A percentile compares a stretch with the other conserved stretches of the same genome.
Conservation (phyloP, 2,113 vertebrate genomes). For the Cinclus mexicanus region DNA sequence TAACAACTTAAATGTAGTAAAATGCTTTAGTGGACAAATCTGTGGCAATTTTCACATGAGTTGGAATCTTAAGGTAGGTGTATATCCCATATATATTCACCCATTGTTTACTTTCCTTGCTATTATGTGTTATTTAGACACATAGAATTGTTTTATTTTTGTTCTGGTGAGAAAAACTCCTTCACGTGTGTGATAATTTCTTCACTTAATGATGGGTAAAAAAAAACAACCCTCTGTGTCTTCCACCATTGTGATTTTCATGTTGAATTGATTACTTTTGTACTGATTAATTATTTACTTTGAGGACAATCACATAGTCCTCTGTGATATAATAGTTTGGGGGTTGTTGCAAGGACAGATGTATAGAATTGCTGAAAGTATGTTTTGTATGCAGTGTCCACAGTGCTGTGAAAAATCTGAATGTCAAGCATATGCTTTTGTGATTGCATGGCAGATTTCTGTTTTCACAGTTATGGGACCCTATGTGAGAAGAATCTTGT, state of each 20-base stretch:
- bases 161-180: not conserved
- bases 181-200: not conserved
- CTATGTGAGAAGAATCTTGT: constrained; percentile 93
- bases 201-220: not conserved
- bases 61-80: not conserved
- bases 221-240: not conserved
- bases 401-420: not conserved
- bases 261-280: not conserved
- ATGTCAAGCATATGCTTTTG: not conserved
- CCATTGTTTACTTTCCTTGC: not conserved
- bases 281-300: not conserved
- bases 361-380: not conserved
- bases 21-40: not conserved
- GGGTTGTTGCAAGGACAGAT: not conserved
- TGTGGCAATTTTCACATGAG: not conserved
- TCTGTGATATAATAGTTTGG: not conserved
- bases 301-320: not conserved
- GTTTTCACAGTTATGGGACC: constrained; percentile 91
- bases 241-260: not conserved
- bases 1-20: not conserved
- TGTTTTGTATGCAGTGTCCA: not conserved
- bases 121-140: not conserved
- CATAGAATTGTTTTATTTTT: not conserved
- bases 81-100: not conserved
- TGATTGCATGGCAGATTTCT: constrained; percentile 14